These are phyloP conservation scores for Biston betularia DNA, from an alignment of 2,888 invertebrate species.

Conservation along the genomic window DNA sequence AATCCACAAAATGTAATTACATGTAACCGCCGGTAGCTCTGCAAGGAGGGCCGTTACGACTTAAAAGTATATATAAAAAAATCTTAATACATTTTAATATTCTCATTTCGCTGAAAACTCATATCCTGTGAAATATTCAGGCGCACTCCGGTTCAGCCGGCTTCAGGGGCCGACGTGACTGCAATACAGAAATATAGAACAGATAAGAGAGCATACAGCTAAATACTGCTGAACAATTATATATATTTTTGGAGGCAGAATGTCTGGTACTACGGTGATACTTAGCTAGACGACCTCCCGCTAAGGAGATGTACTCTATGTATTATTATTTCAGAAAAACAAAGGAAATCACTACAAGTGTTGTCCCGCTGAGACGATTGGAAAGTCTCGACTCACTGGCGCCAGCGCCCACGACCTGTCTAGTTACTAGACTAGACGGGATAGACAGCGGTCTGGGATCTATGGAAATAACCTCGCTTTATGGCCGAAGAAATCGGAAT, in stretches of 20 bases:
- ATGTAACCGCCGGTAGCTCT: not conserved
- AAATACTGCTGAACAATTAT: constrained; percentile 3
- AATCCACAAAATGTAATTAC: not conserved
- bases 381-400: constrained; percentile 39
- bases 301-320: not conserved
- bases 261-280: too few relatives aligned
- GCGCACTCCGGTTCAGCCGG: constrained; percentile 19
- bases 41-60: not conserved
- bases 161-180: constrained; percentile 28
- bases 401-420: constrained; percentile 21
- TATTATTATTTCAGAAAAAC: constrained; percentile 4
- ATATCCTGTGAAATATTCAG: constrained; percentile 31
- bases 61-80: constrained; percentile 19
- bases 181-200: constrained; percentile 1
- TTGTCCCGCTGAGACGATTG: constrained; percentile 27
- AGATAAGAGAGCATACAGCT: not conserved
- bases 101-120: constrained; percentile 28
- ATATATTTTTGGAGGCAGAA: too few relatives aligned
- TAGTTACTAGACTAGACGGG: constrained; percentile 6
- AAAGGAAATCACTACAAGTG: constrained; percentile 30
- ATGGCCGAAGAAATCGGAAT: not conserved
- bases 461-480: not conserved
- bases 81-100: constrained; percentile 30
- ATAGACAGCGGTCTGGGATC: not conserved
- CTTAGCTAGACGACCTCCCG: too few relatives aligned